Percentiles rank a stretch among this genome's conserved stretches.
These are phyloP conservation scores for Hydrochoerus hydrochaeris DNA, from an alignment of 2,113 vertebrate genomes.

Conservation along the genomic window DNA sequence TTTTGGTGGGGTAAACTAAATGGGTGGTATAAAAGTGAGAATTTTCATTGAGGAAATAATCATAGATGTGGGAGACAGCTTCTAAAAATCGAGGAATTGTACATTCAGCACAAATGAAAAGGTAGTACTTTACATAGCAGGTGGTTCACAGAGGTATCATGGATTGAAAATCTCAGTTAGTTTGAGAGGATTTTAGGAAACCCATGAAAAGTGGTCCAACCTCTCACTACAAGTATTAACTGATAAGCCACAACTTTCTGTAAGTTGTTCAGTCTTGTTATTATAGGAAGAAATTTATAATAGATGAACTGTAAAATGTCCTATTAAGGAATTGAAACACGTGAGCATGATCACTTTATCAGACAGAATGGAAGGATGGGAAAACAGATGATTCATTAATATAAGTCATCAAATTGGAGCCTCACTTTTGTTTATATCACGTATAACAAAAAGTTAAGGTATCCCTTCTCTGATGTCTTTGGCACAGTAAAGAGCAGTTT, in stretches of 20 bases:
- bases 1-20: neutral
- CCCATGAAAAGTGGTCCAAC: neutral
- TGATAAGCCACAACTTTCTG: neutral
- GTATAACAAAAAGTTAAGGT: neutral
- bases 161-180: neutral
- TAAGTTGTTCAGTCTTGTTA: neutral
- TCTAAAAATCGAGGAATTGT: neutral
- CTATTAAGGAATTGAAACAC: neutral
- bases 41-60: neutral
- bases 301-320: neutral
- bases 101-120: neutral
- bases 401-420: neutral
- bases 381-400: neutral
- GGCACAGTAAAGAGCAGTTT: neutral
- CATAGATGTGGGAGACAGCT: neutral
- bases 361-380: neutral
- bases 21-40: neutral
- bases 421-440: neutral
- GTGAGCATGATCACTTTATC: neutral
- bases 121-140: neutral
- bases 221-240: neutral
- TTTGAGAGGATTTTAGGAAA: neutral
- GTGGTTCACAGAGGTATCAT: neutral
- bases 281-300: neutral
- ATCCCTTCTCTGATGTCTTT: neutral